Evolutionary conservation across 2,113 vertebrate genomes (phyloP).

Genomic region (Oenanthe oenanthe): DNA sequence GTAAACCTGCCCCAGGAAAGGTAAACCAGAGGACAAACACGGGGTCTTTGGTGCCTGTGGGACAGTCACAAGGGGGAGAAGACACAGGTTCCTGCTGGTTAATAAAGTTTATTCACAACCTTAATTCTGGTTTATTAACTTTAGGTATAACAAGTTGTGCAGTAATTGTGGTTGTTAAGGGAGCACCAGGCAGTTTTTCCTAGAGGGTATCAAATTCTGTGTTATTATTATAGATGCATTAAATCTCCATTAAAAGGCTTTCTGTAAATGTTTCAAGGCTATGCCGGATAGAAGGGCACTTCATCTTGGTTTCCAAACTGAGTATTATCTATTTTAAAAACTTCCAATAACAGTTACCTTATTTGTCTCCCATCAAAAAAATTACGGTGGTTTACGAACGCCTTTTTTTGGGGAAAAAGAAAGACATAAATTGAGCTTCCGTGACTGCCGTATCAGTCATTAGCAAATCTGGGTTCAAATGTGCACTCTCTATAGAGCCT

Average conservation of each 20-base stretch:
- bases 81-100: neutral
- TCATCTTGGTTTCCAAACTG: neutral
- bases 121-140: slow-evolving; percentile 28
- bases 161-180: neutral
- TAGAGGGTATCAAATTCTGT: slow-evolving; percentile 11
- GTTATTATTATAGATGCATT: slow-evolving; percentile 4
- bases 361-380: slow-evolving; percentile 14
- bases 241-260: slow-evolving; percentile 36
- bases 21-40: neutral
- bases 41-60: neutral
- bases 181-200: neutral
- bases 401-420: neutral
- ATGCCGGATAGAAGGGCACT: neutral
- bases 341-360: neutral
- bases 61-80: neutral
- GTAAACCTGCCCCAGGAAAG: neutral
- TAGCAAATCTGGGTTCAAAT: slow-evolving; percentile 3
- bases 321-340: slow-evolving; percentile 7
- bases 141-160: neutral
- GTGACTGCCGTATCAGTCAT: neutral
- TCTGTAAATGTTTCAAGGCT: slow-evolving; percentile 10
- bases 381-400: fast-evolving
- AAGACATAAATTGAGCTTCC: neutral
- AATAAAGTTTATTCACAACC: neutral
- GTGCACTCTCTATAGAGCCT: neutral